A percentile compares a stretch with the other conserved stretches of the same genome.
phyloP scores from a whole-genome alignment of 2,797 vertebrate genomes.

The Lagocephalus sceleratus region DNA sequence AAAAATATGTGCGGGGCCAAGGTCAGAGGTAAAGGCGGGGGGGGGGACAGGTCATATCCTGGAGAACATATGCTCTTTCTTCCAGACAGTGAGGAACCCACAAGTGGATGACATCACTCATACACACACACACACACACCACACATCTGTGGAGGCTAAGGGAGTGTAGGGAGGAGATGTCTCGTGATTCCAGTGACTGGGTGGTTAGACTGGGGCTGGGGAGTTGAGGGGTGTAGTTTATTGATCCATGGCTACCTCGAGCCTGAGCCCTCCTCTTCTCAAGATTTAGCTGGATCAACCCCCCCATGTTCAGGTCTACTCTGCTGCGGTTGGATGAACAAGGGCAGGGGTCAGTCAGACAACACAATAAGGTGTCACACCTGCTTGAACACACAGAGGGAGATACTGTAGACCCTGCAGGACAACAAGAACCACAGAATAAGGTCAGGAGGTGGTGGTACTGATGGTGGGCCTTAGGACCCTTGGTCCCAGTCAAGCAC shows the following conservation, averaged over 20 bases:
- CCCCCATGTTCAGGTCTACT: too few relatives aligned
- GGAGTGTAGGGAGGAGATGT: slow-evolving; percentile 20
- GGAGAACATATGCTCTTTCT: slow-evolving; percentile 38
- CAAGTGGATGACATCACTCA: slow-evolving; percentile 62
- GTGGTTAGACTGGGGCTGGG: slow-evolving; percentile 9
- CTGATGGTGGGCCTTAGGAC: slow-evolving; percentile 41
- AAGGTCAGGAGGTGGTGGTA: slow-evolving; percentile 56
- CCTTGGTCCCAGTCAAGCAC: slow-evolving; percentile 28
- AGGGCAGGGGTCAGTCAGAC: too few relatives aligned
- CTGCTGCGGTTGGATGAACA: too few relatives aligned
- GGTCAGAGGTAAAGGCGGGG: too few relatives aligned
- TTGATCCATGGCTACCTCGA: too few relatives aligned
- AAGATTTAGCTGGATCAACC: too few relatives aligned
- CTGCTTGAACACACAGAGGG: too few relatives aligned
- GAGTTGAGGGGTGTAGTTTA: too few relatives aligned
- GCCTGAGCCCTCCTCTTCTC: too few relatives aligned
- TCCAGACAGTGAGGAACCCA: slow-evolving; percentile 34
- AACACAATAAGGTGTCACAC: too few relatives aligned
- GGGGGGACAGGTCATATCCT: slow-evolving; percentile 24
- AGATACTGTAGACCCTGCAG: slow-evolving; percentile 72
- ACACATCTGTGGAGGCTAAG: slow-evolving; percentile 6
- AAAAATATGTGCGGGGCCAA: too few relatives aligned
- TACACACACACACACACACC: slow-evolving; percentile 27
- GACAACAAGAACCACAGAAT: slow-evolving; percentile 41
- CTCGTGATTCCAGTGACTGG: slow-evolving; percentile 14